phyloP scores from a whole-genome alignment of 1,140 invertebrate genomes.

The Neodiprion fabricii region DNA sequence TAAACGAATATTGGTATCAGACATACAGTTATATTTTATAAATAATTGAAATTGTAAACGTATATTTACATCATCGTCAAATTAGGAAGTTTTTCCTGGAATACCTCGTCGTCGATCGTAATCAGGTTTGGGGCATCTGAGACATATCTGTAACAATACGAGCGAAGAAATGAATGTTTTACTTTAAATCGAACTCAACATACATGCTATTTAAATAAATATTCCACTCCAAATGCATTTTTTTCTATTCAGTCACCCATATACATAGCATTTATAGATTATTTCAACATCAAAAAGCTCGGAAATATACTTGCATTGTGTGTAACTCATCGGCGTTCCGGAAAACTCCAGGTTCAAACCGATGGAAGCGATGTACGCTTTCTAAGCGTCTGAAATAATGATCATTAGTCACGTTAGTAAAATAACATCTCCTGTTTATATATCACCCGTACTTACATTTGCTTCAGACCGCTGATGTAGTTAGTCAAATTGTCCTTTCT shows the following conservation, averaged over 20 bases:
- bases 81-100: constrained; percentile 54
- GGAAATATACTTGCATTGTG: constrained; percentile 57
- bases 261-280: constrained; percentile 22
- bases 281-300: neutral
- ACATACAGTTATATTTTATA: neutral
- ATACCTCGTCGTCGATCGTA: constrained; percentile 50
- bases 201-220: too few relatives aligned
- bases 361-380: constrained; percentile 53
- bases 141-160: constrained; percentile 59
- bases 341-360: constrained; percentile 59
- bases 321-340: constrained; percentile 54
- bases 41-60: neutral
- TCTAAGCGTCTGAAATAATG: constrained; percentile 52
- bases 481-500: constrained; percentile 39
- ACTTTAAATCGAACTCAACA: too few relatives aligned
- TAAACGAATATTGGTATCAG: constrained; percentile 1
- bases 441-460: constrained; percentile 45
- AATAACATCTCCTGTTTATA: too few relatives aligned
- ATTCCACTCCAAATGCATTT: too few relatives aligned
- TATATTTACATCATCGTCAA: constrained; percentile 64
- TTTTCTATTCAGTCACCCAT: neutral
- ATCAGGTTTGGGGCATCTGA: constrained; percentile 60
- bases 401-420: constrained; percentile 1
- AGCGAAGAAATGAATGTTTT: constrained; percentile 2
- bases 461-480: constrained; percentile 40